These are phyloP conservation scores for Pitta sordida DNA, from an alignment of 2,113 vertebrate genomes.

Conservation along the genomic window DNA sequence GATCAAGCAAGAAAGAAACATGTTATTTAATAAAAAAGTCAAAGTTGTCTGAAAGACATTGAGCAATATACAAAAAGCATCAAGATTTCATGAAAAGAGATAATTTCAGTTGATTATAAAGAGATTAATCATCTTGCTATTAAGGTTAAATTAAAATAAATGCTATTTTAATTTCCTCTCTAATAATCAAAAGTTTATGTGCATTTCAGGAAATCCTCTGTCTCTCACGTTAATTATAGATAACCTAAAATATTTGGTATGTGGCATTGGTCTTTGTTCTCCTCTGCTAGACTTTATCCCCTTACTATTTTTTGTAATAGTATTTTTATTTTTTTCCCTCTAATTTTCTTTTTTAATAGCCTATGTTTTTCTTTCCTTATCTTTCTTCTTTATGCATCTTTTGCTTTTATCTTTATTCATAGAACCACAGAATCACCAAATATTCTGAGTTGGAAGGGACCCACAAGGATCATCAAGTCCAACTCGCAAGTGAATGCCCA, in stretches of 20 bases:
- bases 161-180: background rate
- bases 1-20: background rate
- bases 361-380: background rate
- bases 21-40: background rate
- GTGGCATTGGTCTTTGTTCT: background rate
- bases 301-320: background rate
- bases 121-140: background rate
- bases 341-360: background rate
- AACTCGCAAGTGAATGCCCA: too few species aligned
- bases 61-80: background rate
- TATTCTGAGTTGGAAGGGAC: too few species aligned
- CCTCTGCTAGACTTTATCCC: background rate
- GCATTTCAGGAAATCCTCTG: background rate
- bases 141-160: background rate
- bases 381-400: background rate
- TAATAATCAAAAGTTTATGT: background rate
- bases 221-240: background rate
- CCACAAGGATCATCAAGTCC: too few species aligned
- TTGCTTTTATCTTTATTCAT: background rate
- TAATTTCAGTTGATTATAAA: background rate
- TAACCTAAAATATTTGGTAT: background rate
- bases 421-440: too few species aligned
- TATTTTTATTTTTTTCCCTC: background rate
- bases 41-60: background rate
- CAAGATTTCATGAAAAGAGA: background rate